Base-by-base conservation (phyloP, 2,797 vertebrate species). In the Luscinia luscinia region DNA sequence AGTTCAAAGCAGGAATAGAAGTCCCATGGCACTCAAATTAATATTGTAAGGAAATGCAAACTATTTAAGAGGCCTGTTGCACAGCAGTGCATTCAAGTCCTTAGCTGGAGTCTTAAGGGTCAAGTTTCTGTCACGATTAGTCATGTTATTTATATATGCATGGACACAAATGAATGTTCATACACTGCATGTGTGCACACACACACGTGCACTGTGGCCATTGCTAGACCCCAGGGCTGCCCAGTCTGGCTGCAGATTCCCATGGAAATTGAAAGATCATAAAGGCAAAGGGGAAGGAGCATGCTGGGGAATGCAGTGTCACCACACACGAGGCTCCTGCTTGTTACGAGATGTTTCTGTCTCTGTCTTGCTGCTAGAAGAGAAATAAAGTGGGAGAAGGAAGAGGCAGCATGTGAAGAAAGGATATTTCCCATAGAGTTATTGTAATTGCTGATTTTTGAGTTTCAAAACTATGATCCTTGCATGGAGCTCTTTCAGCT, bases 21-120 rank as follows among this genome's bases (percentile, higher is more conserved):
- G 73, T 92, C 85, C 75, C 49, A 30, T 55, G 55, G 46, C 38
- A 77, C 76, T 96, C 88, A 92, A 75, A 72, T 91, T 64, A 63
- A 30, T 83, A 63, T 69, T 90, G n/a, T 38, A 55, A 64, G 80
- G 94, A 97, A 96, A 93, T 62, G 45, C 68, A 86, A 94, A 78
- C 91, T 45, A 32, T 36, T 64, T 72, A 67, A 88, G 95, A 91
- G 55, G 83, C 68, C 70, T 36, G 15, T 68, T 86, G 58, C 81
- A 57, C 27, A 66, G 40, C 61, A 72, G 15, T 9, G 3, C 61
- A 22, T 64, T 79, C 68, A 87, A 79, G n/a, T 34, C 41, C 81
- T 77, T 28, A 72, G 76, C 66, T 86, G 82, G 48, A 89, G 70
- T 43, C 54, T 51, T 78, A 75, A 75, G 58, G 77, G 68, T 78